Conservation (phyloP, 1,140 invertebrate species). For the Zaprionus vittiger region DNA sequence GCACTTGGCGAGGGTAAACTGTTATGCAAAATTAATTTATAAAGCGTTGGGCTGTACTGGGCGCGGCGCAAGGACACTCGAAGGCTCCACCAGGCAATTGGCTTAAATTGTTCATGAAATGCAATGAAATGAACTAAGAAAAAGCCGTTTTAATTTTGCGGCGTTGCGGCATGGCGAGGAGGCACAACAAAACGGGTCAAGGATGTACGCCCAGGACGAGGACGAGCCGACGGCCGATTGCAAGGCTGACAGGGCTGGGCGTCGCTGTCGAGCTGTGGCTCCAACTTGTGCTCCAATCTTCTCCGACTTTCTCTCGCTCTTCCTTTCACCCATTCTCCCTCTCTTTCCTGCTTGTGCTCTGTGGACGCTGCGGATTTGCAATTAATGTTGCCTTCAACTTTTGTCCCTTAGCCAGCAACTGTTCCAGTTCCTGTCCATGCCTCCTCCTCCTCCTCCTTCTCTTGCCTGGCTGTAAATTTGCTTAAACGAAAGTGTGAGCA, state of each 20-base stretch:
- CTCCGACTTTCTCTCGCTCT: conserved; percentile 22
- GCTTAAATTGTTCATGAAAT: conserved; percentile 83
- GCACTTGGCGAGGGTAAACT: conserved; percentile 59
- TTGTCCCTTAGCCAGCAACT: conserved; percentile 48
- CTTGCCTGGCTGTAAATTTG: conserved; percentile 68
- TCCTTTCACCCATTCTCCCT: neutral
- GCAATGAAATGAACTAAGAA: conserved; percentile 81
- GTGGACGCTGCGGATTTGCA: conserved; percentile 73
- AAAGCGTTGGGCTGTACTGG: conserved; percentile 37
- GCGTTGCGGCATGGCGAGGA: conserved; percentile 51
- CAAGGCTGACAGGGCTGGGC: conserved; percentile 47
- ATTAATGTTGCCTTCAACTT: conserved; percentile 83
- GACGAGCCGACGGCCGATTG: conserved; percentile 25
- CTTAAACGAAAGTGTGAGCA: conserved; percentile 80
- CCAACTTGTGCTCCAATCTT: conserved; percentile 6
- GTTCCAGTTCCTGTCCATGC: conserved; percentile 18
- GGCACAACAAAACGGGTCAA: conserved; percentile 66
- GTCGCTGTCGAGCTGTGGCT: conserved; percentile 27
- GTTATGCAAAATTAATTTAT: conserved; percentile 76
- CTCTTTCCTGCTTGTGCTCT: neutral
- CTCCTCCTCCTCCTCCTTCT: conserved; percentile 13
- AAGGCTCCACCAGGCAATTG: conserved; percentile 56
- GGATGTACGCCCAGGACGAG: conserved; percentile 51
- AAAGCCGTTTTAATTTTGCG: conserved; percentile 81
- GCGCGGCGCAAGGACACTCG: conserved; percentile 50